Evolutionary conservation across 2,888 invertebrate species (phyloP).

Genomic region (Orgyia antiqua): DNA sequence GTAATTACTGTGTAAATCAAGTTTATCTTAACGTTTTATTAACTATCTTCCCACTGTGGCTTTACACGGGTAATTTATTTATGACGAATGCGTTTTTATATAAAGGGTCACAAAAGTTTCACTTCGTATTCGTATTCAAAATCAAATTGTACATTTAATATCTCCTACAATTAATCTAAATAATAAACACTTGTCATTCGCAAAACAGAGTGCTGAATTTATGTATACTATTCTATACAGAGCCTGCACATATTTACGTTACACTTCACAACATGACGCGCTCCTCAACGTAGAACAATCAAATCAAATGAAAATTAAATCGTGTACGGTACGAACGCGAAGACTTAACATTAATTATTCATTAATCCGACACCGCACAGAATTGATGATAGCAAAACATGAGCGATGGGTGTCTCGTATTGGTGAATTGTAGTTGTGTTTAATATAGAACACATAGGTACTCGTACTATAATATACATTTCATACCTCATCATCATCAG

Average conservation of each 20-base stretch:
- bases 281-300: constrained; percentile 28
- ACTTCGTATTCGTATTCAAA: too few relatives aligned
- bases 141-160: too few relatives aligned
- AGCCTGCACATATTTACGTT: constrained; percentile 31
- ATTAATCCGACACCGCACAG: constrained; percentile 38
- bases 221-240: constrained; percentile 11
- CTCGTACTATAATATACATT: too few relatives aligned
- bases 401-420: constrained; percentile 26
- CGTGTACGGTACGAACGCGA: constrained; percentile 42
- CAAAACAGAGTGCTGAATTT: too few relatives aligned
- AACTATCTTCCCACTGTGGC: too few relatives aligned
- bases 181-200: neutral
- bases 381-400: constrained; percentile 50
- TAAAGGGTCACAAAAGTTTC: too few relatives aligned
- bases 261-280: constrained; percentile 31
- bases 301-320: constrained; percentile 57
- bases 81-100: too few relatives aligned
- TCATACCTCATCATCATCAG: too few relatives aligned
- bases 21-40: too few relatives aligned
- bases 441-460: too few relatives aligned
- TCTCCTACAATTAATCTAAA: neutral
- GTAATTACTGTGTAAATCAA: too few relatives aligned
- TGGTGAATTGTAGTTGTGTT: constrained; percentile 23
- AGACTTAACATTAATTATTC: constrained; percentile 53
- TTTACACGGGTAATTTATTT: too few relatives aligned